phyloP scores from a whole-genome alignment of 2,888 invertebrate species.

The Candidula unifasciata region DNA sequence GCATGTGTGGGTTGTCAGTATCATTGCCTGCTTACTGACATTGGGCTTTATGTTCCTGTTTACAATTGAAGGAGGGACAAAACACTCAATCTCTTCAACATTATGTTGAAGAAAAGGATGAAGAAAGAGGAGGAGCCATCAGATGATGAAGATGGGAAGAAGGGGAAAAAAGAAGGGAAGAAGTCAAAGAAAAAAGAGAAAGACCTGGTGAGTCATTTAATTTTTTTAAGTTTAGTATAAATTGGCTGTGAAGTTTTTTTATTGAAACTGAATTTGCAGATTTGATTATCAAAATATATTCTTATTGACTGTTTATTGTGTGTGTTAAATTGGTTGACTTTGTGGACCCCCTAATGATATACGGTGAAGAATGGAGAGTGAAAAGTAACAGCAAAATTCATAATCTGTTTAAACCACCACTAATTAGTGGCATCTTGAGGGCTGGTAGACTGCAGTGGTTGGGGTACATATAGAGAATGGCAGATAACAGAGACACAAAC shows the following conservation, averaged over 20 bases:
- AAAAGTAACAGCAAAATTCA: no score
- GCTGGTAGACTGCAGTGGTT: no score
- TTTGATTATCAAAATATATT: background rate
- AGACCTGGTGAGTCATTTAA: slow-evolving; percentile 35
- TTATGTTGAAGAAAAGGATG: slow-evolving; percentile 93
- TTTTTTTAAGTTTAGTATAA: background rate
- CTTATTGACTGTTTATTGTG: background rate
- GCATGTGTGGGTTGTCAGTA: no score
- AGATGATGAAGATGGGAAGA: slow-evolving; percentile 66
- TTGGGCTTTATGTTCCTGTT: background rate
- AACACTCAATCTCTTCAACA: slow-evolving; percentile 94
- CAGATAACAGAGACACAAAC: no score
- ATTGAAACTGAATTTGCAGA: background rate
- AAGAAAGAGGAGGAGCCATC: slow-evolving; percentile 86
- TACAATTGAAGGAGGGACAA: slow-evolving; percentile 87
- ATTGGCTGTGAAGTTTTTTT: background rate
- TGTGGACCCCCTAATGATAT: no score
- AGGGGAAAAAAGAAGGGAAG: slow-evolving; percentile 59
- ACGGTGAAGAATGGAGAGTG: no score
- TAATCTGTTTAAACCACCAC: no score
- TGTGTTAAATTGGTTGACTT: no score
- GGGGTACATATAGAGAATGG: no score
- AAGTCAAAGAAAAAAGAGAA: slow-evolving; percentile 62
- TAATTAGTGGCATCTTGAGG: no score
- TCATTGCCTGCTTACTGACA: no score